Evolutionary conservation across 35 echinoderm and acorn worm genomes (phyloP), one percentile per base, ranked within the genome.

Genomic region (Strongylocentrotus purpuratus): DNA sequence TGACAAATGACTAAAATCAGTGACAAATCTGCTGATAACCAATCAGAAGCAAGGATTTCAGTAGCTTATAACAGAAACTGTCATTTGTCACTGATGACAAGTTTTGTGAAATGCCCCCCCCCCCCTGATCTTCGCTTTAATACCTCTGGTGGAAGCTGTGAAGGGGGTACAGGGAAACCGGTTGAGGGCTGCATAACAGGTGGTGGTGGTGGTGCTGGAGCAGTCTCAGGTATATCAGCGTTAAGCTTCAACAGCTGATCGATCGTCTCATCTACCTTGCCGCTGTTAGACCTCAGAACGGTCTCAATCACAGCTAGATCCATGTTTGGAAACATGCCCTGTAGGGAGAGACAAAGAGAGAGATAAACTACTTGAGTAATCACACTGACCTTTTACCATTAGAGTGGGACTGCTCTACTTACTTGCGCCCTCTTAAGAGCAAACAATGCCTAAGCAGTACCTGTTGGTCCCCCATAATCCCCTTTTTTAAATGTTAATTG

Each of bases 321-420:
- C 96, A 99, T 95, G 41, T 90, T 93, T 28, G 98, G 98, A 91
- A 99, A 99, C 98, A 99, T 99, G 20, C 90, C 94, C 98, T 99
- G 94, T 25, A 33, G 28, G 48, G 46, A 50, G 95, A 52, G 88
- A 70, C 32, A 94, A 95, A 45, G 17, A 13, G 78, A 92, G 17
- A 71, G 59, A 15, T 7, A 47, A 65, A 48, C 17, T 32, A 48
- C 25, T 45, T 10, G 22, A 25, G 9, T 20, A 90, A 47, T 58
- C 48, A 95, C 35, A 88, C 15, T 18, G 18, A 33, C 45, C 0
- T 14, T 59, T 14, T 14, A 59, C 52, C 52, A 2, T 59, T 59
- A 41, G 3, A 41, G 1, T 1, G 35, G 35, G 35, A 41, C 35
- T 41, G 35, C 35, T 1, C 35, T 41, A 41, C 35, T 41, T 41